Evolutionary conservation across 2,888 invertebrate species (phyloP), one percentile per base, ranked within the genome.

Genomic region (Melieria crassipennis): DNA sequence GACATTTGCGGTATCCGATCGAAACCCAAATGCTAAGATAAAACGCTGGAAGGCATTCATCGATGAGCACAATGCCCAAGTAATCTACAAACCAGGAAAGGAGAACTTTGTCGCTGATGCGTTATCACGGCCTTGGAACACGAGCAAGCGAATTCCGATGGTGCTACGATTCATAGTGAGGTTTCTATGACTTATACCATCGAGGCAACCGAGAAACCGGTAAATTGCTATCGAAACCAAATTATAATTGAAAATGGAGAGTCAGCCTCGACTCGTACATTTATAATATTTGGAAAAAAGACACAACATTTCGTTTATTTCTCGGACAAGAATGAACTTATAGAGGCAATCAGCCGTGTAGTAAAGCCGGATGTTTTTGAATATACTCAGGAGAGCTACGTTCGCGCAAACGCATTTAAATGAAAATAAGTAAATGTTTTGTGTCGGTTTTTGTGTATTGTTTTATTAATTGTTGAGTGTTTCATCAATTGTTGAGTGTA

Each of bases 141-240:
- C 9, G 61, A 74, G 30, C 60, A 64, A 30, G 46, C 45, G 42
- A 56, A 47, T 45, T 72, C 72, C 42, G 72, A 72, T 43, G 13
- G 45, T 16, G 68, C 65, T 7, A 65, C 68, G 11, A 50, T 70
- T 6, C 65, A 75, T 52, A 77, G 75, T 30, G 73, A 76, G 16
- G 46, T 60, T 13, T 76, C 76, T 6, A 65, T 76, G 11, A 72
- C 75, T 1, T 74, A 75, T 52, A 75, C 75, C 7, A 75, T 73
- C 58, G 72, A 75, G 13, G 60, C 71, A 13, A 72, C 73, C 45
- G 73, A 77, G 7, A 78, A 75, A 30, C 76, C 76, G 4, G 52
- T 75, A 13, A 78, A 77, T 60, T 77, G 75, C 58, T 78, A 75
- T 16, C 68, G 65, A 62, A 76, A 78, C 43, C 75, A 77, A 58